Base-by-base conservation (phyloP, 2,113 vertebrate species). In the Pseudopipra pipra region DNA sequence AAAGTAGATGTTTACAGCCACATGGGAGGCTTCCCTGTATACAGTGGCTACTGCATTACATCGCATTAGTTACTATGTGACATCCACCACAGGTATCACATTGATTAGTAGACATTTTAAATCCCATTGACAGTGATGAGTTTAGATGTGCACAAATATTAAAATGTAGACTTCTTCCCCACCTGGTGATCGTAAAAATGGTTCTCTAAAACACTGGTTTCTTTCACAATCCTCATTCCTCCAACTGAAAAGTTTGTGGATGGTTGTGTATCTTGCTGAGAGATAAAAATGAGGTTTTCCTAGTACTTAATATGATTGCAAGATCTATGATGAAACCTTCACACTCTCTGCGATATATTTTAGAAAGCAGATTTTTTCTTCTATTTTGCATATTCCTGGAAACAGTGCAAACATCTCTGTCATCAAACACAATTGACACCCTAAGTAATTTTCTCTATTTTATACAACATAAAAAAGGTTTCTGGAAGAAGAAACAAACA, bases 1-100 rank as follows among this genome's bases (percentile, higher is more conserved):
- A 94, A 96, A 96, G 67, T 92, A 97, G 87, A 95, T 93, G 92
- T 86, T 96, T 95, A 95, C 73, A 95, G 83, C 90, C 95, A 84
- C 75, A 67, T 61, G 93, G 87, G 85, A 94, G 41, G 21, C 72
- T 94, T 80, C 85, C 84, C 33, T 85, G 37, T 77, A 88, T 77
- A 95, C 63, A 85, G 78, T 80, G 85, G 92, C 94, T 97, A 94
- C 92, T 83, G 75, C 59, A 67, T 96, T 94, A 95, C 82, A 80
- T 70, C 3, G 1, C 82, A 86, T 94, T 85, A 90, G 81, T 95
- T 78, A 90, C 33, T 91, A 75, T 1, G 1, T 84, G 95, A 95
- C 92, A 93, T 67, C 62, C 56, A 90, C 75, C 87, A 88, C 39
- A 94, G 90, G 68, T n/a, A 96, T 91, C 85, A 95, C 47, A 23